Evolutionary conservation across 2,797 vertebrate species (phyloP).

Genomic region (Phyllotis vaccarum): DNA sequence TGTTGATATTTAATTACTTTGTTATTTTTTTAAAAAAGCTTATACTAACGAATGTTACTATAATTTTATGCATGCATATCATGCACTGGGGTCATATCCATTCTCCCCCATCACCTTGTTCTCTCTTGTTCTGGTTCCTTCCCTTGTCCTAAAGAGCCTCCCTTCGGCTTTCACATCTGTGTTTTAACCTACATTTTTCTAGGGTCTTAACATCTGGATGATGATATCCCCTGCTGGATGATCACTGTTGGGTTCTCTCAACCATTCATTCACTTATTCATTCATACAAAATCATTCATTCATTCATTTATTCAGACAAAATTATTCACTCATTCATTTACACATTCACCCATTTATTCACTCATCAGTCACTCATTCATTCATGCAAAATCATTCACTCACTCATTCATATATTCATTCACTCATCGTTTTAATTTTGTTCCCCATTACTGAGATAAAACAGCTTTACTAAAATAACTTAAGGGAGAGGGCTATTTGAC

Average conservation of each 20-base stretch:
- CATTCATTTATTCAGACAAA: too few species aligned
- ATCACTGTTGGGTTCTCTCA: background rate
- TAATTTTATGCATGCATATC: background rate
- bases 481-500: background rate
- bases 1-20: background rate
- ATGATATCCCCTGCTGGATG: background rate
- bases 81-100: background rate
- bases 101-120: background rate
- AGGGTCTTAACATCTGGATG: background rate
- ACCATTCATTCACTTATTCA: background rate
- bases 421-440: background rate
- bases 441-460: background rate
- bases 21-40: background rate
- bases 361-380: background rate
- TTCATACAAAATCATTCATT: background rate
- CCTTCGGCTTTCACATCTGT: background rate
- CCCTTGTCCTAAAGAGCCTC: background rate
- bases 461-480: background rate
- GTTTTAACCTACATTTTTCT: background rate
- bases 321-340: background rate
- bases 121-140: background rate
- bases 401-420: too few species aligned
- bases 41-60: background rate
- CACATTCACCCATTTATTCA: background rate
- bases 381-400: too few species aligned